Conservation (phyloP, 2,113 vertebrate species). For the Coryphaenoides rupestris region DNA sequence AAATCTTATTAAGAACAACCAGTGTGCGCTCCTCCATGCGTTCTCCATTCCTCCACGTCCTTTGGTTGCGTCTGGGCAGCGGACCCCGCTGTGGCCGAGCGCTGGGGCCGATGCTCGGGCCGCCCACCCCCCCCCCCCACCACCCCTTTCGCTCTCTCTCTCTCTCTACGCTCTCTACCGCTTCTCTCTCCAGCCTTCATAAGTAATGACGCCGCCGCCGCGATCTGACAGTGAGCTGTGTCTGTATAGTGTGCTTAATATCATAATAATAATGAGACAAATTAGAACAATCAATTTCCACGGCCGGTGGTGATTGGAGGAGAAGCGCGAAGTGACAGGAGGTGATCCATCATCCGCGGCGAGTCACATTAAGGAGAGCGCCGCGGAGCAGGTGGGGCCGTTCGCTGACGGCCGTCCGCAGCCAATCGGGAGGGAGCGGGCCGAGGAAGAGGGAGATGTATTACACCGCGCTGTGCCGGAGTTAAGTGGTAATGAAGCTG, state of each 20-base stretch:
- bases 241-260: slow-evolving; percentile 98
- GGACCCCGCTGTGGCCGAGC: too few relatives aligned
- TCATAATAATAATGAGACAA: slow-evolving; percentile 99
- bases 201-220: slow-evolving; percentile 95
- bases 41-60: too few relatives aligned
- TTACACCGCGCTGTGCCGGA: slow-evolving; percentile 85
- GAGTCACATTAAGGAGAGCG: slow-evolving; percentile 90
- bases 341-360: slow-evolving; percentile 95
- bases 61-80: too few relatives aligned
- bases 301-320: slow-evolving; percentile 96
- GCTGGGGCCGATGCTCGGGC: too few relatives aligned
- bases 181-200: slow-evolving; percentile 82
- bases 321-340: slow-evolving; percentile 92
- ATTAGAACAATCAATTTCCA: slow-evolving; percentile 99
- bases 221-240: slow-evolving; percentile 97
- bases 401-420: slow-evolving; percentile 79
- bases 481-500: slow-evolving; percentile 95
- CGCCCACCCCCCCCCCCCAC: too few relatives aligned
- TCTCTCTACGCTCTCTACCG: too few relatives aligned
- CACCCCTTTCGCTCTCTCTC: too few relatives aligned
- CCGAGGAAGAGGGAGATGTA: slow-evolving; percentile 67
- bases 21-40: too few relatives aligned
- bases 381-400: slow-evolving; percentile 87
- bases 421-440: slow-evolving; percentile 83
- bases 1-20: too few relatives aligned